Evolutionary conservation across 2,797 vertebrate species (phyloP).

Genomic region (Molossus molossus): DNA sequence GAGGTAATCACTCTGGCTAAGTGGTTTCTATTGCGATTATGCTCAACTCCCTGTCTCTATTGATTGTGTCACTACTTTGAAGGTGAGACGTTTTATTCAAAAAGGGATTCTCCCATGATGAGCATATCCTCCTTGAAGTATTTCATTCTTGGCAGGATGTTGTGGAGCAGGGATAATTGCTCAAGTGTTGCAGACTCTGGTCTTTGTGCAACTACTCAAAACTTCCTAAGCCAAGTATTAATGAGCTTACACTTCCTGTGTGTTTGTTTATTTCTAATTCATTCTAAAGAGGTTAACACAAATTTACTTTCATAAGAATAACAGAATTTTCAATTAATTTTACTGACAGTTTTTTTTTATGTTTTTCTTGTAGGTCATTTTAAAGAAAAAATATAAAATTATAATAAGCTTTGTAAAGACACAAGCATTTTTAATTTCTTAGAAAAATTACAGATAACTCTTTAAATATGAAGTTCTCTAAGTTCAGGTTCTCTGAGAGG

Average conservation of each 20-base stretch:
- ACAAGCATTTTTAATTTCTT: not conserved
- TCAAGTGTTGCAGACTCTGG: not conserved
- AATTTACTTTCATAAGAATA: not conserved
- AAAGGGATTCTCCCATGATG: not conserved
- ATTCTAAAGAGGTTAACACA: slow-evolving; percentile 45
- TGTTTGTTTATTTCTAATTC: not conserved
- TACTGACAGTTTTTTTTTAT: not conserved
- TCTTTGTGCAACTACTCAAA: not conserved
- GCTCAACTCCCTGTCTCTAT: slow-evolving; percentile 18
- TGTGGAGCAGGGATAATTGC: not conserved
- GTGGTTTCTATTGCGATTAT: slow-evolving; percentile 31
- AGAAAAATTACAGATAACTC: not conserved
- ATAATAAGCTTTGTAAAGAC: not conserved
- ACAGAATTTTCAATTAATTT: not conserved
- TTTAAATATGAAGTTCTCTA: not conserved
- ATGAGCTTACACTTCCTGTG: not conserved
- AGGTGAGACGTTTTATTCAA: slow-evolving; percentile 55
- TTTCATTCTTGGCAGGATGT: not conserved
- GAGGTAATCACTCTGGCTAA: slow-evolving; percentile 53
- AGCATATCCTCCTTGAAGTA: not conserved
- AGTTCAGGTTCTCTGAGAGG: not conserved
- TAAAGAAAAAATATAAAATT: slow-evolving; percentile 1
- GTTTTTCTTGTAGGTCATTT: not conserved
- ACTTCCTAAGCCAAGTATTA: not conserved
- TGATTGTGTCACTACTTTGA: slow-evolving; percentile 60